phyloP scores from a whole-genome alignment of 53 echinoderm and acorn worm genomes.

The Luidia sarsii region DNA sequence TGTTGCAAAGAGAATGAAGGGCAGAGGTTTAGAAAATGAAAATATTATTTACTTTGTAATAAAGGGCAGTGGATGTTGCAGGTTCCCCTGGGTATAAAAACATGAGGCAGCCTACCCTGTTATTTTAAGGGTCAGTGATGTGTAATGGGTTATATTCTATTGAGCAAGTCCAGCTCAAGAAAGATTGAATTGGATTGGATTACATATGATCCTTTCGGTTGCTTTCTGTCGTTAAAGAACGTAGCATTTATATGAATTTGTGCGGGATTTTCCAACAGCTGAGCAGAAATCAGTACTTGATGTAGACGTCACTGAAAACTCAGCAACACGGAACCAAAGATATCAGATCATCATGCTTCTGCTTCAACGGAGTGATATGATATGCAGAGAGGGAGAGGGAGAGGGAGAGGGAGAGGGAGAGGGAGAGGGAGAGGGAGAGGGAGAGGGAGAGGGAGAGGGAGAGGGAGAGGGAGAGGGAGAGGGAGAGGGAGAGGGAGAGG shows the following conservation, averaged over 20 bases:
- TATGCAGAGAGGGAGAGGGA: background rate
- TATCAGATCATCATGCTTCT: background rate
- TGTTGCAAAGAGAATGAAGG: background rate
- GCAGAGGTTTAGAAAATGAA: background rate
- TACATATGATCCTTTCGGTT: too few relatives aligned
- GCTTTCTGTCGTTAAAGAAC: too few relatives aligned
- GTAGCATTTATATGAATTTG: too few relatives aligned
- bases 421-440: background rate
- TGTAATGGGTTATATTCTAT: too few relatives aligned
- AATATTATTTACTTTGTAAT: background rate
- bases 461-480: slow-evolving; percentile 7
- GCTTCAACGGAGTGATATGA: background rate
- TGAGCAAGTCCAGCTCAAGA: too few relatives aligned
- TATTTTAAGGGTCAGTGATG: too few relatives aligned
- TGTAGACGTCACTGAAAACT: background rate
- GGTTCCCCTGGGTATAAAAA: too few relatives aligned
- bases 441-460: slow-evolving; percentile 2
- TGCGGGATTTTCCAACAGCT: background rate
- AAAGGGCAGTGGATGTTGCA: too few relatives aligned
- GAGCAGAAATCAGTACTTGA: background rate
- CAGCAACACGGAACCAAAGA: background rate
- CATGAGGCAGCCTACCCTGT: too few relatives aligned
- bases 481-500: slow-evolving; percentile 3
- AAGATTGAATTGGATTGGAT: too few relatives aligned
- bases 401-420: background rate